These are phyloP conservation scores for Adoxophyes honmai DNA, from an alignment of 1,140 invertebrate genomes.

Conservation along the genomic window DNA sequence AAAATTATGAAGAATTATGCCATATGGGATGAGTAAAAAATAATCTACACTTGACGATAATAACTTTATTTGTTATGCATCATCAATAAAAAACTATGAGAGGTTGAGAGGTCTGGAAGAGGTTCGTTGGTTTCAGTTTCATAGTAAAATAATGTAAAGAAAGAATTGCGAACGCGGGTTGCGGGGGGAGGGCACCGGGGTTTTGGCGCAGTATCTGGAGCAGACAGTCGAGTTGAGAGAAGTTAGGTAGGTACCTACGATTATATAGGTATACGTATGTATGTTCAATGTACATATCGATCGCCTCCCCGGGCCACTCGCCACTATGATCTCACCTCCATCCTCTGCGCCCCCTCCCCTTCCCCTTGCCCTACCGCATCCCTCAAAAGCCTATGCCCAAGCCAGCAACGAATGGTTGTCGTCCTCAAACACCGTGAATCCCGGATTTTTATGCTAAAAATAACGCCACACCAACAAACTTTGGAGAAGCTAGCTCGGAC, in stretches of 20 bases:
- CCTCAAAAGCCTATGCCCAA: constrained; percentile 46
- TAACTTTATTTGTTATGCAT: too few relatives aligned
- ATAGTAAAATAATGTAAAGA: constrained; percentile 14
- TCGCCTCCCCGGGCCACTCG: constrained; percentile 72
- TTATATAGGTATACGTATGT: constrained; percentile 61
- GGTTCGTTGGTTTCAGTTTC: background rate
- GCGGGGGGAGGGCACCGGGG: constrained; percentile 38
- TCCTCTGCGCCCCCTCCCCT: constrained; percentile 55
- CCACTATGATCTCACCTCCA: constrained; percentile 75
- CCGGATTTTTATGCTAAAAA: too few relatives aligned
- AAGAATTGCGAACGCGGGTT: constrained; percentile 15
- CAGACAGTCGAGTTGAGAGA: constrained; percentile 72
- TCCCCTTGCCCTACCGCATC: constrained; percentile 47
- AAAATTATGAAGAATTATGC: too few relatives aligned
- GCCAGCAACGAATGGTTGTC: constrained; percentile 38
- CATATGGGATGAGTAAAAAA: too few relatives aligned
- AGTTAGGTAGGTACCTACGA: constrained; percentile 70
- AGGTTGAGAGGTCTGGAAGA: too few relatives aligned
- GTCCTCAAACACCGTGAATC: constrained; percentile 32
- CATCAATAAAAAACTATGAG: too few relatives aligned
- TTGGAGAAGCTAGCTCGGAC: too few relatives aligned
- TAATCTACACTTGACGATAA: too few relatives aligned
- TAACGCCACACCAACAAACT: too few relatives aligned
- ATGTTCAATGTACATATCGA: constrained; percentile 76
- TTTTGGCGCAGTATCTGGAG: constrained; percentile 72